Evolutionary conservation across 2,113 vertebrate species (phyloP), one percentile per base, ranked within the genome.

Genomic region (Brachionichthys hirsutus): DNA sequence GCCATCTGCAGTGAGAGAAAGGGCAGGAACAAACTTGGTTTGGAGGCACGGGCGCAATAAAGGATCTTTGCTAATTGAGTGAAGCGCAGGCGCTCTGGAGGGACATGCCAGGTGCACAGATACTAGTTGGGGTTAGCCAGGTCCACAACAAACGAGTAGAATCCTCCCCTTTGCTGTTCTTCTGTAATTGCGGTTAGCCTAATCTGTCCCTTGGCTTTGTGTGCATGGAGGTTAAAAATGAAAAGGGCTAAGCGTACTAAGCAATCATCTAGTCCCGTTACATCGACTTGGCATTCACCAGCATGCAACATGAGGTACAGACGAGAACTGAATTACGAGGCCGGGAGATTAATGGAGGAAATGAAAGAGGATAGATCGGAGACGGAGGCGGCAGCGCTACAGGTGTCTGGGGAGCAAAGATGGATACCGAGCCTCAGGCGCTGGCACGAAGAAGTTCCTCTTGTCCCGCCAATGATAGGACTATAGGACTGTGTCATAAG

Each of bases 121-220:
- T 45, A 54, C 58, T 17, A 34, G 76, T 53, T 38, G 9, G 59
- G 64, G 77, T 60, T 16, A 75, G 66, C 41, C 2, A 20, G 62
- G 77, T 57, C 67, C 53, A 48, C 61, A 22, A 12, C 71, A 74
- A 78, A 74, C 10, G 13, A 62, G 51, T 40, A 65, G 43, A 66
- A 62, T 72, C 77, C 75, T 73, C 68, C 77, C 63, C 48, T 58
- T 47, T 36, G 3, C 54, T 53, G 41, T 73, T 55, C 59, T 34
- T 34, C 67, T 73, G 70, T 82, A 77, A 84, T 73, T 79, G 77
- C 46, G 15, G 64, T 67, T 54, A 52, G 55, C 51, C 45, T 79
- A 81, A 85, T 84, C 79, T 80, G 61, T 81, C 58, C 73, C 73
- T 20, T 14, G 38, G 78, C 66, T 50, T 57, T 52, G 69, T 45